Evolutionary conservation across 1,140 invertebrate genomes (phyloP).

Genomic region (Drosophila santomea): DNA sequence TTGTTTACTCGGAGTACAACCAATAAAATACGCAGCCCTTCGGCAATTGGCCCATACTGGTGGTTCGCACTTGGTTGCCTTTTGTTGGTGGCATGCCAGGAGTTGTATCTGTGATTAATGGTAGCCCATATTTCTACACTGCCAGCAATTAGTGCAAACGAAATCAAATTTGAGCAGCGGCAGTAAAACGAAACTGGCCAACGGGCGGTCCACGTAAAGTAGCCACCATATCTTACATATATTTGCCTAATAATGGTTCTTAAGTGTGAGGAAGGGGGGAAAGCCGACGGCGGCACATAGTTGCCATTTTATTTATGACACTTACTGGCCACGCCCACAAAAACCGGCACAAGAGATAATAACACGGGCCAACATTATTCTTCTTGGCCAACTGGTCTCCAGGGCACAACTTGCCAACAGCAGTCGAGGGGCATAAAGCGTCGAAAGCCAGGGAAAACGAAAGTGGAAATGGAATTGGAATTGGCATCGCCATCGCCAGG

Average conservation of each 20-base stretch:
- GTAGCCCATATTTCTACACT: conserved; percentile 68
- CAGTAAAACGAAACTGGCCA: conserved; percentile 31
- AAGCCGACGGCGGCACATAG: conserved; percentile 39
- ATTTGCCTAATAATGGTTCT: conserved; percentile 75
- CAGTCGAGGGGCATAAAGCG: conserved; percentile 71
- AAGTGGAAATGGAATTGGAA: conserved; percentile 36
- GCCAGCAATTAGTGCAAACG: conserved; percentile 72
- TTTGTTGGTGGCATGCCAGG: conserved; percentile 21
- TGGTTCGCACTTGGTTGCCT: neutral
- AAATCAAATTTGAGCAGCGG: conserved; percentile 73
- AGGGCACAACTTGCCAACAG: conserved; percentile 78
- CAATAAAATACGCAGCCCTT: conserved; percentile 54
- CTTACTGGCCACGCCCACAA: conserved; percentile 74
- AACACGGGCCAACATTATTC: conserved; percentile 67
- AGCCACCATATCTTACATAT: conserved; percentile 32
- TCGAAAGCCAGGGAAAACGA: conserved; percentile 28
- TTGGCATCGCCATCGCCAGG: conserved; percentile 32
- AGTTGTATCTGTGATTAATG: conserved; percentile 68
- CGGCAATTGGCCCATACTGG: conserved; percentile 8
- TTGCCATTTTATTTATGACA: conserved; percentile 83
- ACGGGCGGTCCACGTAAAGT: conserved; percentile 5
- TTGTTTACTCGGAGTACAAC: conserved; percentile 67
- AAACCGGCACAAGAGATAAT: conserved; percentile 57
- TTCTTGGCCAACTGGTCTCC: conserved; percentile 74
- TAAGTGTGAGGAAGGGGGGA: conserved; percentile 37